Conservation (phyloP, 2,888 invertebrate genomes). For the Diabrotica balteata region DNA sequence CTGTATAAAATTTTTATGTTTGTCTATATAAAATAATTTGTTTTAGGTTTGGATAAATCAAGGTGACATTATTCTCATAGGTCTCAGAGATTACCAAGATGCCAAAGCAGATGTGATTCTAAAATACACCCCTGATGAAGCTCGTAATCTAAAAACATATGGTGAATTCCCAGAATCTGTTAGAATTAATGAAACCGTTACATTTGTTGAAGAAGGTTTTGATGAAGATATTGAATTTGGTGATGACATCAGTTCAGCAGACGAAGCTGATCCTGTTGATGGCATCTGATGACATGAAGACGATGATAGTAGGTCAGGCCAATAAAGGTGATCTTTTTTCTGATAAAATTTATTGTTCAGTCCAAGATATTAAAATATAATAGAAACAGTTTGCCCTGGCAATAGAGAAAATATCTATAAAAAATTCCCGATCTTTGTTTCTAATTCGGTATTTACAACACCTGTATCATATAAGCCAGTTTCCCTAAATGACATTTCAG, state of each 20-base stretch:
- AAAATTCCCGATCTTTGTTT: too few species aligned
- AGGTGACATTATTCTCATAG: constrained; percentile 97
- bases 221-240: constrained; percentile 98
- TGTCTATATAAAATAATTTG: constrained; percentile 7
- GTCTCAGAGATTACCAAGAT: constrained; percentile 96
- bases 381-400: too few species aligned
- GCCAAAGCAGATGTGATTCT: constrained; percentile 98
- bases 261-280: constrained; percentile 73
- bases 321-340: constrained; percentile 6
- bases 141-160: constrained; percentile 97
- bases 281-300: constrained; percentile 44
- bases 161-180: constrained; percentile 99
- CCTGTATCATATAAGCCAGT: too few species aligned
- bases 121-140: constrained; percentile 99
- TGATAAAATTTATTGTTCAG: background rate
- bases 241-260: constrained; percentile 91
- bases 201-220: constrained; percentile 92
- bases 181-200: constrained; percentile 95
- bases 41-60: constrained; percentile 94
- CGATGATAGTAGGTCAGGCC: constrained; percentile 22
- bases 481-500: too few species aligned
- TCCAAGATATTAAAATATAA: too few species aligned
- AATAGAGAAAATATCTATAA: too few species aligned
- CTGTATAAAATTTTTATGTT: too few species aligned
- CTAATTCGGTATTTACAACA: too few species aligned